Percentiles rank a stretch among this genome's conserved stretches.
phyloP scores from a whole-genome alignment of 2,888 invertebrate species.

The Drosophila formosana region DNA sequence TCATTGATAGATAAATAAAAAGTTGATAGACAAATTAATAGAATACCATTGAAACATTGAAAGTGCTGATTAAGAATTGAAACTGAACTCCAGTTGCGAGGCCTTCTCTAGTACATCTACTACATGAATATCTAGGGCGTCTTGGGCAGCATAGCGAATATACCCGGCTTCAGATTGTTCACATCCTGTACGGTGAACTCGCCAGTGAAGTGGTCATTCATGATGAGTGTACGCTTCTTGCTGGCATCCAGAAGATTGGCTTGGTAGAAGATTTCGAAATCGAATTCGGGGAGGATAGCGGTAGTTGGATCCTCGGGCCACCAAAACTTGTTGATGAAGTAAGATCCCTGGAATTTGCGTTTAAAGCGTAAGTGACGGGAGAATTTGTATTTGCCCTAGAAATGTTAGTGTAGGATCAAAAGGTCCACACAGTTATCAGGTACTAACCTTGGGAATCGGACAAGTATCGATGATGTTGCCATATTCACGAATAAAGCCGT shows the following conservation, averaged over 20 bases:
- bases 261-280: conserved; percentile 70
- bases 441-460: conserved; percentile 79
- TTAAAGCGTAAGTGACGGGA: conserved; percentile 54
- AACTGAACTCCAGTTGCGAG: background rate
- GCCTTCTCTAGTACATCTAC: background rate
- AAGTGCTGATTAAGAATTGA: conserved; percentile 16
- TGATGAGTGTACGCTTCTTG: conserved; percentile 71
- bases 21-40: conserved; percentile 28
- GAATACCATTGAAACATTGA: conserved; percentile 66
- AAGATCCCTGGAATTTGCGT: conserved; percentile 80
- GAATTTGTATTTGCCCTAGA: conserved; percentile 56
- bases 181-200: conserved; percentile 78
- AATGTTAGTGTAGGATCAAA: conserved; percentile 16
- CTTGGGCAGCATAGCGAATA: conserved; percentile 77
- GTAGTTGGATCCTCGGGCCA: conserved; percentile 82
- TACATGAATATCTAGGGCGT: background rate
- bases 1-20: conserved; percentile 30
- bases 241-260: conserved; percentile 72
- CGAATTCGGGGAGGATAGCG: conserved; percentile 76
- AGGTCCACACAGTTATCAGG: background rate
- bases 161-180: conserved; percentile 68
- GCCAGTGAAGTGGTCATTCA: conserved; percentile 77
- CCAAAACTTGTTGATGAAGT: conserved; percentile 81
- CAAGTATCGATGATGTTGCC: conserved; percentile 79
- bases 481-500: conserved; percentile 73